These are phyloP conservation scores for Xenopus laevis DNA, from an alignment of 2,113 vertebrate species.

Conservation along the genomic window DNA sequence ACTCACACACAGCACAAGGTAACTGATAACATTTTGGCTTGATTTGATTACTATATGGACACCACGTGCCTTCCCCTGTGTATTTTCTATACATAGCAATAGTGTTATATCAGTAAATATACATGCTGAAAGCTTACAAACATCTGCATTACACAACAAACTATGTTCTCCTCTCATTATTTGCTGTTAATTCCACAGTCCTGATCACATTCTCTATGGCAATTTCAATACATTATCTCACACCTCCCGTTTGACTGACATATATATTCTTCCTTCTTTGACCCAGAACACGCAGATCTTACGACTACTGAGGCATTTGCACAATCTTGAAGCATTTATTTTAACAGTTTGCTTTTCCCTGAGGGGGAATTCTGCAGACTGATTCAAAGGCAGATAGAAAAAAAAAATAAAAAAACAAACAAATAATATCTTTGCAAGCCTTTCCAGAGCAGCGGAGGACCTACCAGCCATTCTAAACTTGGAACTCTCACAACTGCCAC, in stretches of 20 bases:
- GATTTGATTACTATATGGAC: too few relatives aligned
- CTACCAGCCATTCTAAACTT: conserved; percentile 65
- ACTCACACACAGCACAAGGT: too few relatives aligned
- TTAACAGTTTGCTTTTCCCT: conserved; percentile 80
- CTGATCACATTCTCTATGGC: background rate
- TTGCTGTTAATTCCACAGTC: background rate
- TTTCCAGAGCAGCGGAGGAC: conserved; percentile 67
- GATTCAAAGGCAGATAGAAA: conserved; percentile 77
- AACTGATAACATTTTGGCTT: too few relatives aligned
- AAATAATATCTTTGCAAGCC: conserved; percentile 81
- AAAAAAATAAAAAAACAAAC: conserved; percentile 64
- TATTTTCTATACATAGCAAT: too few relatives aligned
- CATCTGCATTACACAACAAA: too few relatives aligned
- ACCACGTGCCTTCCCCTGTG: too few relatives aligned
- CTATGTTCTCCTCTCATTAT: too few relatives aligned
- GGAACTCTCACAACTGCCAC: conserved; percentile 68
- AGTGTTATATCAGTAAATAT: too few relatives aligned
- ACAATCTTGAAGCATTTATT: conserved; percentile 88
- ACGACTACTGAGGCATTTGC: conserved; percentile 83
- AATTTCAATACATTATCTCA: conserved; percentile 46
- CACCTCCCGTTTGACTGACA: conserved; percentile 78
- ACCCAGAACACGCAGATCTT: conserved; percentile 78
- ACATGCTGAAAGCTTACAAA: too few relatives aligned
- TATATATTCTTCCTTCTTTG: conserved; percentile 75
- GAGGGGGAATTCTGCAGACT: conserved; percentile 72